Evolutionary conservation across 2,888 invertebrate species (phyloP).

Genomic region (Standfussiana lucernea): DNA sequence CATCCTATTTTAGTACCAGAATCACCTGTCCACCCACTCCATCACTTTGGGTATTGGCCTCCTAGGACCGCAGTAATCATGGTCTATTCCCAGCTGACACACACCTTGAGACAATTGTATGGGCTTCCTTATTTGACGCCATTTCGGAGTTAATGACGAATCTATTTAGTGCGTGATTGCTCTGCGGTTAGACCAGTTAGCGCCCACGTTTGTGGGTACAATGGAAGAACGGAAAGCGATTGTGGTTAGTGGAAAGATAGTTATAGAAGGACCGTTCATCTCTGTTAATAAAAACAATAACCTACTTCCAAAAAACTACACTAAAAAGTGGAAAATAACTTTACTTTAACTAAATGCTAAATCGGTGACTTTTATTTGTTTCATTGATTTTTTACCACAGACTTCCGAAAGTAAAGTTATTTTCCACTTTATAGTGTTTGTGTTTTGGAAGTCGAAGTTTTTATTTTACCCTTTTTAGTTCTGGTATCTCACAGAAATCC

Average conservation of each 20-base stretch:
- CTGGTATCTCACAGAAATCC: no score
- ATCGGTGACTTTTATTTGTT: no score
- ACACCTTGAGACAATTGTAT: slow-evolving; percentile 55
- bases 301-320: no score
- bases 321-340: no score
- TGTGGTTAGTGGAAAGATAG: not conserved
- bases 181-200: slow-evolving; percentile 15
- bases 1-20: not conserved
- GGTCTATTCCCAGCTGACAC: slow-evolving; percentile 20
- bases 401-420: no score
- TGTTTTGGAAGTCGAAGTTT: no score
- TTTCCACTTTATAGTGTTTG: no score
- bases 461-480: no score
- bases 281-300: no score
- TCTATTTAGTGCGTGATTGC: slow-evolving; percentile 58
- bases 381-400: no score
- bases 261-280: not conserved
- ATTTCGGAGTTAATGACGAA: slow-evolving; percentile 49
- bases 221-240: not conserved
- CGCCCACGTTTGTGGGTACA: slow-evolving; percentile 45
- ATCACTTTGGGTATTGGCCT: not conserved
- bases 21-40: slow-evolving; percentile 17
- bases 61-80: slow-evolving; percentile 16
- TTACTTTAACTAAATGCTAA: no score
- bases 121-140: slow-evolving; percentile 51